These are phyloP conservation scores for Hesperia comma DNA, from an alignment of 2,888 invertebrate species.

Conservation along the genomic window DNA sequence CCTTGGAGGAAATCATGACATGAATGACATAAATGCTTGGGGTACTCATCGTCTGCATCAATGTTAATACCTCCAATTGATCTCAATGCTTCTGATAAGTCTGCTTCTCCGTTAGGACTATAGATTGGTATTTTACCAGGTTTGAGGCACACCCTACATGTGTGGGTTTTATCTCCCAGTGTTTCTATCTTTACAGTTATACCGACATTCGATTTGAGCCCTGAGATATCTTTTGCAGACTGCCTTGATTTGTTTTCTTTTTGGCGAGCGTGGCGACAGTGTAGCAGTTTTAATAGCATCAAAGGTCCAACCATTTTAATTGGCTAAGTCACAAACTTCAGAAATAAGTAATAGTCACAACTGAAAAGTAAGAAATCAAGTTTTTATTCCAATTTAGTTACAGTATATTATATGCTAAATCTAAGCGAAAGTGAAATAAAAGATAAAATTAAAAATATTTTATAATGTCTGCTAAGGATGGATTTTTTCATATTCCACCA, in stretches of 20 bases:
- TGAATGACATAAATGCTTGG: slow-evolving; percentile 65
- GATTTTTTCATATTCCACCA: no score
- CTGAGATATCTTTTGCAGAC: slow-evolving; percentile 4
- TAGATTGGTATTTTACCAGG: slow-evolving; percentile 67
- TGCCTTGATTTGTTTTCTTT: slow-evolving; percentile 29
- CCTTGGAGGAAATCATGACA: slow-evolving; percentile 65
- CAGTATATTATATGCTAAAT: no score
- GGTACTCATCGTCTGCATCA: slow-evolving; percentile 57
- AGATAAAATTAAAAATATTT: no score
- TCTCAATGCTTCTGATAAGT: slow-evolving; percentile 57
- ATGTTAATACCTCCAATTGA: slow-evolving; percentile 61
- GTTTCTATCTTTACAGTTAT: slow-evolving; percentile 15
- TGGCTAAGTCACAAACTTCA: not conserved
- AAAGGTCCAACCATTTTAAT: slow-evolving; percentile 55
- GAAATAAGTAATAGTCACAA: no score
- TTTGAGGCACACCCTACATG: slow-evolving; percentile 71
- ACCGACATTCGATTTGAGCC: not conserved
- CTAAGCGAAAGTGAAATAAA: no score
- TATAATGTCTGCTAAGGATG: no score
- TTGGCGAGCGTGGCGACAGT: slow-evolving; percentile 48
- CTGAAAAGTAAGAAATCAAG: no score
- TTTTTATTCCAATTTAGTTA: no score
- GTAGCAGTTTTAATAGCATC: slow-evolving; percentile 60
- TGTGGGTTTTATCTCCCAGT: slow-evolving; percentile 39
- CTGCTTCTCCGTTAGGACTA: slow-evolving; percentile 46